Base-by-base conservation (phyloP, 2,888 invertebrate genomes). In the Quadroppia sp. region DNA sequence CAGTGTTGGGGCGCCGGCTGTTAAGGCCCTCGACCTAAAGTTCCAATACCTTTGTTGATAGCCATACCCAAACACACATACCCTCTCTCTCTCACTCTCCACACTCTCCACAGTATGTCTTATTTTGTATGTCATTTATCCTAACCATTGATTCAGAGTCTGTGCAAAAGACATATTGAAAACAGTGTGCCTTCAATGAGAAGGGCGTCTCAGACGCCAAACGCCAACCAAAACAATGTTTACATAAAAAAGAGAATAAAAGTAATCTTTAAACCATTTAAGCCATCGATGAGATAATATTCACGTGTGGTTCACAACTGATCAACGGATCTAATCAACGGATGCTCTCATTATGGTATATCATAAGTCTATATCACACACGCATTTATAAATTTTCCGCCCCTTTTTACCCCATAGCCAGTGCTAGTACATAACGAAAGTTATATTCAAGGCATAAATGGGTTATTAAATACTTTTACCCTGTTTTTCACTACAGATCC, bases 81-180 rank as follows among this genome's bases (percentile, higher is more conserved):
- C n/a, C n/a, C n/a, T n/a, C n/a, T n/a, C n/a, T n/a, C n/a, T n/a
- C n/a, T n/a, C n/a, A n/a, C n/a, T n/a, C n/a, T n/a, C 11, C 45
- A 45, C 45, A 3, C 56, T 28, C 25, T 56, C 28, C 15, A 56
- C 25, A 28, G 56, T 20, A 13, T 13, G 17, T 56, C 28, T 28
- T 56, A 13, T 9, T 56, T 56, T 56, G 56, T 56, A 28, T 56
- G 56, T 56, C 56, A 56, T 56, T 56, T 56, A 56, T 28, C 28
- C 56, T 15, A 4, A 56, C 56, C 56, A 56, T 56, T 36, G 61
- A 64, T 4, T 36, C 36, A 64, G 61, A 64, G 61, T 64, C 61
- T 36, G 61, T 64, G 61, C 61, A 32, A 64, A 59, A 36, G 36
- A 36, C 20, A 36, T n/a, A 36, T 11, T 36, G 36, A 32, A 36